These are phyloP conservation scores for Sebastes itinus DNA, from an alignment of 2,797 vertebrate species.

Conservation along the genomic window DNA sequence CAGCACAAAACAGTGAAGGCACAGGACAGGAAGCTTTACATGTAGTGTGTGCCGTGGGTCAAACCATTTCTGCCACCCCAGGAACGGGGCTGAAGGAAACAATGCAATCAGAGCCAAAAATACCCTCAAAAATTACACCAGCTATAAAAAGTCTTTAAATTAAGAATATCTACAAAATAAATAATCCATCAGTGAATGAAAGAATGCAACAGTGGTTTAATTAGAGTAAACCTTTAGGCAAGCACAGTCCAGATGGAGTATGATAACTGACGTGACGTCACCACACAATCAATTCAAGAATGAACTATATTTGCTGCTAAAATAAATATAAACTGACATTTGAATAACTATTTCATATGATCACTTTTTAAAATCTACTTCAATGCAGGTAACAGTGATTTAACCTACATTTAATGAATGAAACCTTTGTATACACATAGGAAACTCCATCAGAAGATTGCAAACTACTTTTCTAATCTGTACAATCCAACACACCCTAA, in stretches of 20 bases:
- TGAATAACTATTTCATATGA: not conserved
- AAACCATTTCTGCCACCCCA: not conserved
- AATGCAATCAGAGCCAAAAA: not conserved
- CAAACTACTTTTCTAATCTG: not conserved
- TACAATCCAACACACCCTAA: no score
- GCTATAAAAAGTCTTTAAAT: not conserved
- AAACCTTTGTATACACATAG: not conserved
- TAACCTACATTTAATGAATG: not conserved
- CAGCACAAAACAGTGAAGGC: slow-evolving; percentile 52
- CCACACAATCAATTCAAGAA: not conserved
- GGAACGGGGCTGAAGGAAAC: not conserved
- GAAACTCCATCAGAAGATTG: not conserved
- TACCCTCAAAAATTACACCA: not conserved
- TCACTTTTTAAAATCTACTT: not conserved
- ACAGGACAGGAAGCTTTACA: slow-evolving; percentile 21
- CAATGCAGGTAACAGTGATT: not conserved
- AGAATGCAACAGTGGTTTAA: not conserved
- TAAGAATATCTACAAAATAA: not conserved
- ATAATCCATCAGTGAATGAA: slow-evolving; percentile 8
- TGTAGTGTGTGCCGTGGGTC: not conserved
- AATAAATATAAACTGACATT: not conserved
- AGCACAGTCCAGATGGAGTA: slow-evolving; percentile 28
- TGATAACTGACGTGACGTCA: slow-evolving; percentile 22
- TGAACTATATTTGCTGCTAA: not conserved
- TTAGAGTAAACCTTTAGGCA: slow-evolving; percentile 1